These are phyloP conservation scores for Anolis carolinensis DNA, from an alignment of 2,113 vertebrate species.

Conservation along the genomic window DNA sequence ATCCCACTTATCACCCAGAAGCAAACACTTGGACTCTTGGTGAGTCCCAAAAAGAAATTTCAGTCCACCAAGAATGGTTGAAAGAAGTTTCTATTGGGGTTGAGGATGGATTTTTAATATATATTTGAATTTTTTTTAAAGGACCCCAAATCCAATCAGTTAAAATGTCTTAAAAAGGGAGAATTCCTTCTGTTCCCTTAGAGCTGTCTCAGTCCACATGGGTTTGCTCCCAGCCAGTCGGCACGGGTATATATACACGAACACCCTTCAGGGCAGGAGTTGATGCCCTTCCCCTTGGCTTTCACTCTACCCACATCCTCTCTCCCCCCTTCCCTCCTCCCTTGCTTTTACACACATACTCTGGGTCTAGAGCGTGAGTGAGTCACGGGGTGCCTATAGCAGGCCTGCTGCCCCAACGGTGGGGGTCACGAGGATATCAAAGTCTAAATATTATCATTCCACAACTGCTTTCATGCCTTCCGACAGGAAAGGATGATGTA, in stretches of 20 bases:
- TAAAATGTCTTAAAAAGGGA: not conserved
- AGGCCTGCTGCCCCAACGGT: not conserved
- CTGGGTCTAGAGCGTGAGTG: not conserved
- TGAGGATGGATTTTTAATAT: not conserved
- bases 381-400: conserved; percentile 9
- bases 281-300: conserved; percentile 3
- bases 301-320: not conserved
- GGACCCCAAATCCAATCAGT: not conserved
- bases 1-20: too few relatives aligned
- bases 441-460: conserved; percentile 41
- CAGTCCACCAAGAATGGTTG: not conserved
- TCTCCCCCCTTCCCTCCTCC: not conserved
- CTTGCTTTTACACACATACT: not conserved
- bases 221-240: conserved; percentile 1
- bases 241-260: conserved; percentile 6
- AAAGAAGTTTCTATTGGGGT: not conserved
- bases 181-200: not conserved
- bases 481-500: conserved; percentile 31
- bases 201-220: not conserved
- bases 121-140: not conserved
- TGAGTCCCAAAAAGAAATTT: not conserved
- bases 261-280: not conserved
- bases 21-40: too few relatives aligned
- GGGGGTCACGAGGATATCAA: conserved; percentile 29
- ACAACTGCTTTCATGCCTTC: conserved; percentile 25